Conservation (phyloP, 35 echinoderm and acorn worm species). For the Eucidaris tribuloides region DNA sequence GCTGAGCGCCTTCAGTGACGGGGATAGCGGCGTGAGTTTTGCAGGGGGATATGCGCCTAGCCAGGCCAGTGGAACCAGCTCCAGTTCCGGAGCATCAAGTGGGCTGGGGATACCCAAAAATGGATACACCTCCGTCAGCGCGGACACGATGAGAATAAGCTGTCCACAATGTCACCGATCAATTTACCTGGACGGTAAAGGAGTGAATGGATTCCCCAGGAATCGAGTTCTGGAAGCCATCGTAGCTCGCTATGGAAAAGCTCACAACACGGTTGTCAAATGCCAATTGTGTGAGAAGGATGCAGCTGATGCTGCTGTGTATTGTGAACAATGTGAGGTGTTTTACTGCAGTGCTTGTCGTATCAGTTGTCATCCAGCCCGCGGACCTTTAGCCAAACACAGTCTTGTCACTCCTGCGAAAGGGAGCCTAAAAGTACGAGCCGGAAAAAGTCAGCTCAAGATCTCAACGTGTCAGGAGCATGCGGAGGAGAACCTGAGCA, state of each 20-base stretch:
- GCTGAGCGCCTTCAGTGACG: constrained; percentile 80
- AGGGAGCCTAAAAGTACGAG: constrained; percentile 58
- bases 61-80: constrained; percentile 60
- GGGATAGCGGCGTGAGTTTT: constrained; percentile 92
- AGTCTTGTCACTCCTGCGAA: constrained; percentile 76
- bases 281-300: constrained; percentile 91
- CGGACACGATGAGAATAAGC: constrained; percentile 64
- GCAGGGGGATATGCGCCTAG: constrained; percentile 67
- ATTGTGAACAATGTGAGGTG: constrained; percentile 98
- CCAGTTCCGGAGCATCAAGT: constrained; percentile 48
- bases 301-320: constrained; percentile 74
- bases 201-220: constrained; percentile 79
- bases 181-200: constrained; percentile 94
- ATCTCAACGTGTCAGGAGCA: constrained; percentile 87
- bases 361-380: constrained; percentile 87
- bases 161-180: constrained; percentile 93
- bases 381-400: constrained; percentile 93
- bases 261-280: constrained; percentile 60
- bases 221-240: constrained; percentile 87
- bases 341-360: constrained; percentile 83
- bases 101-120: constrained; percentile 6
- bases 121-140: constrained; percentile 40
- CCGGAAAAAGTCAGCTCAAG: constrained; percentile 14
- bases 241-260: constrained; percentile 80
- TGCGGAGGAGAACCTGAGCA: constrained; percentile 86